Evolutionary conservation across 2,797 vertebrate genomes (phyloP), one percentile per base, ranked within the genome.

Genomic region (Melanotaenia nigrans): DNA sequence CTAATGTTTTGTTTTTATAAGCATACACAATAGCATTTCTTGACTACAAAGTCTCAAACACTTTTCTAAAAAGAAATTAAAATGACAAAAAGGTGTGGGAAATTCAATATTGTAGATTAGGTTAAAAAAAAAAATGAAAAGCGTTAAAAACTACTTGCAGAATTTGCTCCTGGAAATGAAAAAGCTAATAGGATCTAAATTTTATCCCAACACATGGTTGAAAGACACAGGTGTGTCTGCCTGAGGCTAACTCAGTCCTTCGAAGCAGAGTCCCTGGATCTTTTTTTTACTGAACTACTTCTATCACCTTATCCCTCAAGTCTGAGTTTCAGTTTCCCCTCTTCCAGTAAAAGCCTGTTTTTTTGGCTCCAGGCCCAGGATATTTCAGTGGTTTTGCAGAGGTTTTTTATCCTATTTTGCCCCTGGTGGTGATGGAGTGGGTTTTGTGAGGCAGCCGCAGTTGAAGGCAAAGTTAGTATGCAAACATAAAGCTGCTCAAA

Each of bases 401-500:
- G 61, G 71, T 22, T 87, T 73, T 70, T 87, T 81, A 88, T 86
- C 79, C 85, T 62, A 78, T 76, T 90, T 88, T 85, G 81, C 85
- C 80, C 86, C 70, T 51, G 82, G 74, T 74, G 72, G 54, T 68
- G 75, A 77, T 71, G 81, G 86, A 79, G 67, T 75, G 84, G 84
- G 79, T 73, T 87, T 76, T 59, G 65, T 42, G 62, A 84, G 77
- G 67, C 82, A 79, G 84, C 86, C 61, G 35, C 75, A 85, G 85
- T 75, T 65, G 85, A 88, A 87, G 88, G 84, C 85, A 88, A 67
- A 81, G 85, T 87, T 78, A 87, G 86, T 85, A 84, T 81, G 87
- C 86, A 75, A 81, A 81, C 85, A 90, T 89, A 92, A 89, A 91
- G 89, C 90, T 85, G 87, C 85, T 89, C 87, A 91, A 92, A 92